Percentiles rank a stretch among this genome's conserved stretches.
Conservation (phyloP, 92 coral and sea anemone genomes). For the Scolanthus callimorphus region DNA sequence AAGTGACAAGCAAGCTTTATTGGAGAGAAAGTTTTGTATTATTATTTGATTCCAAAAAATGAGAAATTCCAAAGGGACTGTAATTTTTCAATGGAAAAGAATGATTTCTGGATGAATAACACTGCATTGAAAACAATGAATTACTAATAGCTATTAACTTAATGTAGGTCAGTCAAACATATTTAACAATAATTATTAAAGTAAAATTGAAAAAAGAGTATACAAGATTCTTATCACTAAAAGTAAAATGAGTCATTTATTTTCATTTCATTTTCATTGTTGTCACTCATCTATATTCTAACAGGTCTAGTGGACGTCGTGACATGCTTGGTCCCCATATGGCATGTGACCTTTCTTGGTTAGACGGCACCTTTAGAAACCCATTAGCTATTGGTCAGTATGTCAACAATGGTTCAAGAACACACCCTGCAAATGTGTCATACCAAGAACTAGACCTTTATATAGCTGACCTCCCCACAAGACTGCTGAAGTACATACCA, state of each 20-base stretch:
- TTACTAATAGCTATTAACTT: too few species aligned
- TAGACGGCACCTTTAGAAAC: slow-evolving; percentile 37
- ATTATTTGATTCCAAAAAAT: too few species aligned
- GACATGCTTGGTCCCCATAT: slow-evolving; percentile 79
- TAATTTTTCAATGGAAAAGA: too few species aligned
- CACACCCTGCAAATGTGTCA: slow-evolving; percentile 73
- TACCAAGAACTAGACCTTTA: slow-evolving; percentile 90
- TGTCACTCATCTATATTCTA: not conserved
- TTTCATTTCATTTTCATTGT: not conserved
- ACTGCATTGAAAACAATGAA: too few species aligned
- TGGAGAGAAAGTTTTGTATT: too few species aligned
- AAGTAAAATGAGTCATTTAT: not conserved
- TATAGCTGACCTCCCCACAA: slow-evolving; percentile 35
- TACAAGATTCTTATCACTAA: too few species aligned
- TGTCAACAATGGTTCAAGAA: slow-evolving; percentile 76
- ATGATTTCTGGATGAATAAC: too few species aligned
- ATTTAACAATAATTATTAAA: too few species aligned
- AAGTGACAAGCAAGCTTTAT: too few species aligned
- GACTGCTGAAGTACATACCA: slow-evolving; percentile 74
- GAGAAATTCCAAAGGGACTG: too few species aligned
- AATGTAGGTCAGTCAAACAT: too few species aligned
- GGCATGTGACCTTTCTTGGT: slow-evolving; percentile 85
- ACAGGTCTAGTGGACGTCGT: slow-evolving; percentile 80
- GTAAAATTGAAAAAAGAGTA: too few species aligned
- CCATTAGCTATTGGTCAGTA: slow-evolving; percentile 93